Base-by-base conservation (phyloP, 2,888 invertebrate species). In the Melinopterus prodromus region DNA sequence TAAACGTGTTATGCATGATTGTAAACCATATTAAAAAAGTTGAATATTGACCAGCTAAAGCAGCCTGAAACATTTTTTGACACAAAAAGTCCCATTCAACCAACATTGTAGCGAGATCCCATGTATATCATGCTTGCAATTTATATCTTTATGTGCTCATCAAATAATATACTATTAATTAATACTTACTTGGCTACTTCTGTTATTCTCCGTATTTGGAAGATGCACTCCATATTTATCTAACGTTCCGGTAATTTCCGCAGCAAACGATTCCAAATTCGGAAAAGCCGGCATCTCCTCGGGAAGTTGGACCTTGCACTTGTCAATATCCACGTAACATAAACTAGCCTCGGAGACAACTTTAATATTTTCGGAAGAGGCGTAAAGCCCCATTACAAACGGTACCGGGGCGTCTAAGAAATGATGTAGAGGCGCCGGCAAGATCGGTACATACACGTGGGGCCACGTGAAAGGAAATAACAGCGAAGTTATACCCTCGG, bases 331-430 rank as follows among this genome's bases (percentile, higher is more conserved):
- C 77, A 99, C 97, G 87, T 98, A 95, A 90, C 99, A 99, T 77
- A 98, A 91, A 82, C 96, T 96, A 9, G 97, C 97, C 91, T 98
- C 94, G 0, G 94, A 93, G 7, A 93, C 94, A 9, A 94, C 91
- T 79, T 93, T 94, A 72, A 94, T 91, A 84, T 92, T 93, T 83
- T 92, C 92, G 72, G 90, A 89, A 16, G 91, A 92, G 0, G 93
- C 92, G 87, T 95, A 93, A 16, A 95, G 90, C 83, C 99, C 99
- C 99, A 99, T 99, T 81, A 99, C 95, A 90, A 98, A 99, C 69
- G 99, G 99, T 78, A 99, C 99, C 0, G 99, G 99, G 6, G 99
- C 99, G 90, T 99, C 99, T 75, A 99, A 92, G 90, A 99, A 99
- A 88, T 99, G 98, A 89, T 97, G 95, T 82, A 98, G 91, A 16